phyloP scores from a whole-genome alignment of 2,888 invertebrate genomes.

The Frankliniella fusca region DNA sequence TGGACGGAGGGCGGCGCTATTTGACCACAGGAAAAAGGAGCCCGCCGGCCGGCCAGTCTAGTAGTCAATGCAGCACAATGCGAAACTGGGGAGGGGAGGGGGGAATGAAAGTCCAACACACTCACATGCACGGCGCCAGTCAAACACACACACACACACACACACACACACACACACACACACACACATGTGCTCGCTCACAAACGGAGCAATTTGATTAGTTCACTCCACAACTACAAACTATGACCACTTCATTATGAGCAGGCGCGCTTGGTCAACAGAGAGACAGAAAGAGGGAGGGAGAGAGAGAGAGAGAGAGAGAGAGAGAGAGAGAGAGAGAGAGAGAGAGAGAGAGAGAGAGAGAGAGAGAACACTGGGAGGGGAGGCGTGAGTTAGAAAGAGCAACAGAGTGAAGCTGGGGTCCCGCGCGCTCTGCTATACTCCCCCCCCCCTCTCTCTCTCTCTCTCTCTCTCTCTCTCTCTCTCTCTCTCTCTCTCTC shows the following conservation, averaged over 20 bases:
- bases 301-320: background rate
- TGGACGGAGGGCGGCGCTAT: background rate
- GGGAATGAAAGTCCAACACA: constrained; percentile 22
- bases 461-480: background rate
- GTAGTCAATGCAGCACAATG: background rate
- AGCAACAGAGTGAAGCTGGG: no score
- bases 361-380: no score
- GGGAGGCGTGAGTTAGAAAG: no score
- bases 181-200: background rate
- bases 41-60: background rate
- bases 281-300: background rate
- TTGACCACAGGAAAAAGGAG: background rate
- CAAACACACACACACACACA: constrained; percentile 2
- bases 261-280: constrained; percentile 24
- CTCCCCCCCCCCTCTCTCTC: background rate
- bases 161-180: background rate
- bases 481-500: background rate
- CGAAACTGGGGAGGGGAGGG: background rate
- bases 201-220: constrained; percentile 18
- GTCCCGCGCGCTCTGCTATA: no score
- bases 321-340: background rate
- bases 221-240: constrained; percentile 26
- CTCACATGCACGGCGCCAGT: background rate
- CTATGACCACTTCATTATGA: constrained; percentile 26
- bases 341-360: background rate